Percentiles rank a stretch among this genome's conserved stretches.
phyloP scores from a whole-genome alignment of 2,797 vertebrate genomes.

The Echiichthys vipera region DNA sequence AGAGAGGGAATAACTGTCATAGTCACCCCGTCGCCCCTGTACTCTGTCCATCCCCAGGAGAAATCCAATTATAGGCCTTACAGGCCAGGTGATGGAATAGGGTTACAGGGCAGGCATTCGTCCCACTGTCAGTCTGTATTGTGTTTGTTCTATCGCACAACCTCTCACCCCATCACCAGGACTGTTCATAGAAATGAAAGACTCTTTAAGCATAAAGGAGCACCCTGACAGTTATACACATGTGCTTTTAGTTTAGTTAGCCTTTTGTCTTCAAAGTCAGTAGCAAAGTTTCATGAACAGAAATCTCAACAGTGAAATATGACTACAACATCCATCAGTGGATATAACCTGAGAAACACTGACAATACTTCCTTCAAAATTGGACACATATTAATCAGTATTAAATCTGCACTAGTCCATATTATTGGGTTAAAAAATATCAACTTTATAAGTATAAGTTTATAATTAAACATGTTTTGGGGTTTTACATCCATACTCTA shows the following conservation, averaged over 20 bases:
- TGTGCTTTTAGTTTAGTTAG: not conserved
- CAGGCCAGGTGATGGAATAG: slow-evolving; percentile 72
- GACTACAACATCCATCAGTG: not conserved
- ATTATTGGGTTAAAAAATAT: not conserved
- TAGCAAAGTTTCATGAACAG: not conserved
- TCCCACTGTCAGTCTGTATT: slow-evolving; percentile 31
- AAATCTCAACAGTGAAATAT: not conserved
- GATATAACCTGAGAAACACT: not conserved
- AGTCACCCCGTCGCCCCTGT: slow-evolving; percentile 42
- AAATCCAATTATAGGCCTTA: slow-evolving; percentile 68
- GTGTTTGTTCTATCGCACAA: slow-evolving; percentile 16
- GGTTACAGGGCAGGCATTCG: slow-evolving; percentile 57
- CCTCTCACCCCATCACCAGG: not conserved
- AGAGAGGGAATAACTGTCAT: slow-evolving; percentile 67
- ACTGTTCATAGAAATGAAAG: not conserved
- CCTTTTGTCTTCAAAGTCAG: not conserved
- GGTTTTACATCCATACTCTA: not conserved
- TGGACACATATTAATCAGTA: not conserved
- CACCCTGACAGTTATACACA: not conserved
- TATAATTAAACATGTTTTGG: not conserved
- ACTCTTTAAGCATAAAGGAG: not conserved
- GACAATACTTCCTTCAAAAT: not conserved
- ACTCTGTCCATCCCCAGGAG: slow-evolving; percentile 52
- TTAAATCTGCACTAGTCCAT: not conserved
- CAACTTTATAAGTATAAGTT: too few species aligned